These are phyloP conservation scores for Pseudochirops corinnae DNA, from an alignment of 2,797 vertebrate genomes.

Conservation along the genomic window DNA sequence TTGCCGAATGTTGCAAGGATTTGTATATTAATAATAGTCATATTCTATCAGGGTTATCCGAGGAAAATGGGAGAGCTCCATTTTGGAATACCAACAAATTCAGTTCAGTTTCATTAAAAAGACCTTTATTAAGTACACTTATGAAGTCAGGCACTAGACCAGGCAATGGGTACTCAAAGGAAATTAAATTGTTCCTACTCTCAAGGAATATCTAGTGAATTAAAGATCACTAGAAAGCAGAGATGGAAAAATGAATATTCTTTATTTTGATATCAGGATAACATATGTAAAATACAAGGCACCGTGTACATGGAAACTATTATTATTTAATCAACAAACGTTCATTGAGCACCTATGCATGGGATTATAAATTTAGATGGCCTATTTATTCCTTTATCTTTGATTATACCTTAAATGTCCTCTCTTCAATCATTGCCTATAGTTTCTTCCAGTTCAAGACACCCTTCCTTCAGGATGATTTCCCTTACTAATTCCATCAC, in stretches of 20 bases:
- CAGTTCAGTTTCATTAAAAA: not conserved
- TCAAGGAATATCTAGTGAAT: not conserved
- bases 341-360: not conserved
- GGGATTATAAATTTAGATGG: not conserved
- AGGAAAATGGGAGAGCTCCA: not conserved
- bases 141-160: not conserved
- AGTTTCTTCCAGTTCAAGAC: constrained; percentile 12
- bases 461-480: constrained; percentile 10
- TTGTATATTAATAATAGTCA: not conserved
- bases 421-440: not conserved
- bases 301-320: not conserved
- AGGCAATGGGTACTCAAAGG: not conserved
- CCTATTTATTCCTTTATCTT: not conserved
- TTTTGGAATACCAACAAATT: not conserved
- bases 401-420: not conserved
- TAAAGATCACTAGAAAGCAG: not conserved
- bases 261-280: not conserved
- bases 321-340: not conserved
- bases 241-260: not conserved
- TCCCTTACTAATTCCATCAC: not conserved
- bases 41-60: not conserved
- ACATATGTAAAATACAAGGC: too few relatives aligned
- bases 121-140: not conserved
- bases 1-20: not conserved
- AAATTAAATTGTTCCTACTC: not conserved